A percentile compares a stretch with the other conserved stretches of the same genome.
Conservation (phyloP, 2,888 invertebrate species). For the Spilarctia lutea region DNA sequence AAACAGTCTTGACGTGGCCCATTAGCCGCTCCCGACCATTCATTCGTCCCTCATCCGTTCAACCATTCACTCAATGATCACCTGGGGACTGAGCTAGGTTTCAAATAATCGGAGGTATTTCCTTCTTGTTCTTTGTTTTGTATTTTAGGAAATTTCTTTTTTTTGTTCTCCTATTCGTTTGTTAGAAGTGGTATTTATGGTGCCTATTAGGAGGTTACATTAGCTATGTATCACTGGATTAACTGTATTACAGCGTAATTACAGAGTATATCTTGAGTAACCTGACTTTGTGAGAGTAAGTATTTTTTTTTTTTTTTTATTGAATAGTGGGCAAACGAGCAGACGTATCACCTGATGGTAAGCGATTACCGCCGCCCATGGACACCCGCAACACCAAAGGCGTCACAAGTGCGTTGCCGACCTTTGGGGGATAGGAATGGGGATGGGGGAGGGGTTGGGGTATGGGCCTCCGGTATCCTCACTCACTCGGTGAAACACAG, state of each 20-base stretch:
- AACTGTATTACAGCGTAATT: neutral
- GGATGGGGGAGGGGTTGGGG: too few species aligned
- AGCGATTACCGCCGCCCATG: too few species aligned
- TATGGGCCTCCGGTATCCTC: too few species aligned
- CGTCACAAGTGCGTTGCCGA: too few species aligned
- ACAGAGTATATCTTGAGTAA: neutral
- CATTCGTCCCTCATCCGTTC: conserved; percentile 67
- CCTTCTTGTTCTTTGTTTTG: conserved; percentile 59
- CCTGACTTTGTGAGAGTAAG: neutral
- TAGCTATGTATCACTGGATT: neutral
- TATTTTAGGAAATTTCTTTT: conserved; percentile 22
- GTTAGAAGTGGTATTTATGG: conserved; percentile 7
- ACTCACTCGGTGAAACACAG: too few species aligned
- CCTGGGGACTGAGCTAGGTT: conserved; percentile 74
- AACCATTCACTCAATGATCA: conserved; percentile 72
- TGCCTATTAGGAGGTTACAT: neutral
- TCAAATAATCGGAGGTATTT: conserved; percentile 70
- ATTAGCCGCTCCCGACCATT: conserved; percentile 73
- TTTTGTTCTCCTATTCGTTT: conserved; percentile 11
- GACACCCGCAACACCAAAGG: too few species aligned
- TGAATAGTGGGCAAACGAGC: too few species aligned
- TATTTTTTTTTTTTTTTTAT: too few species aligned
- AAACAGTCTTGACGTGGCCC: conserved; percentile 75
- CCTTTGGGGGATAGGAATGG: too few species aligned
- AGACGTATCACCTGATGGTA: too few species aligned